phyloP scores from a whole-genome alignment of 2,888 invertebrate genomes.

The Meiosimyza decipiens region DNA sequence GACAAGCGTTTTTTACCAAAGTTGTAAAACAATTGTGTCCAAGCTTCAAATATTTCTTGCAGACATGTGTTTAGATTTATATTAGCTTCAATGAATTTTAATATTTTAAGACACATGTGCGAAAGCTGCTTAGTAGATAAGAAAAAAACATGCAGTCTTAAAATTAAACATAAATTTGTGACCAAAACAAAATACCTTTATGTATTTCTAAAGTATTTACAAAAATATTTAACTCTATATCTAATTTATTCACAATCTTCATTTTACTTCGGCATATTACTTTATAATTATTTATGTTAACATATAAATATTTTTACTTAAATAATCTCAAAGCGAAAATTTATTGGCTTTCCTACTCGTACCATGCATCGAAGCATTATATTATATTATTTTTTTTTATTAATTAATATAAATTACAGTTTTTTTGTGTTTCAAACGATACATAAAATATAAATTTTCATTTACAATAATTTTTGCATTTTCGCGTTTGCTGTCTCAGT shows the following conservation, averaged over 20 bases:
- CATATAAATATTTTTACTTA: constrained; percentile 24
- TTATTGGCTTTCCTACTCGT: not conserved
- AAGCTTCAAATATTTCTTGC: too few species aligned
- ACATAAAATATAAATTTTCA: constrained; percentile 27
- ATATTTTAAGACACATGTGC: constrained; percentile 27
- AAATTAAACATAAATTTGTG: not conserved
- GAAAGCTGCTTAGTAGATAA: constrained; percentile 2
- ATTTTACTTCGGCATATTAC: not conserved
- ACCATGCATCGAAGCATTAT: not conserved
- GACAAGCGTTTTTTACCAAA: too few species aligned
- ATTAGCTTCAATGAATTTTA: too few species aligned
- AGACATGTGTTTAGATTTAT: too few species aligned
- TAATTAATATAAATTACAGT: constrained; percentile 7
- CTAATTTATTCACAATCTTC: constrained; percentile 25
- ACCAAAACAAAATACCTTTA: constrained; percentile 14
- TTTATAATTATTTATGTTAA: constrained; percentile 9
- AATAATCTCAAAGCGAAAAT: constrained; percentile 26
- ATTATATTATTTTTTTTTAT: constrained; percentile 17
- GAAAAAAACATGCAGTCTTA: too few species aligned
- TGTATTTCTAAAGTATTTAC: constrained; percentile 28
- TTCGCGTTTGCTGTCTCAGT: constrained; percentile 33
- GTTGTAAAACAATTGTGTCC: too few species aligned
- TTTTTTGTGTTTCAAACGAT: constrained; percentile 7
- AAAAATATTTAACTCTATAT: constrained; percentile 26
- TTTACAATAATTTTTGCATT: constrained; percentile 55